phyloP scores from a whole-genome alignment of 2,797 vertebrate species.

The Harpagifer antarcticus region DNA sequence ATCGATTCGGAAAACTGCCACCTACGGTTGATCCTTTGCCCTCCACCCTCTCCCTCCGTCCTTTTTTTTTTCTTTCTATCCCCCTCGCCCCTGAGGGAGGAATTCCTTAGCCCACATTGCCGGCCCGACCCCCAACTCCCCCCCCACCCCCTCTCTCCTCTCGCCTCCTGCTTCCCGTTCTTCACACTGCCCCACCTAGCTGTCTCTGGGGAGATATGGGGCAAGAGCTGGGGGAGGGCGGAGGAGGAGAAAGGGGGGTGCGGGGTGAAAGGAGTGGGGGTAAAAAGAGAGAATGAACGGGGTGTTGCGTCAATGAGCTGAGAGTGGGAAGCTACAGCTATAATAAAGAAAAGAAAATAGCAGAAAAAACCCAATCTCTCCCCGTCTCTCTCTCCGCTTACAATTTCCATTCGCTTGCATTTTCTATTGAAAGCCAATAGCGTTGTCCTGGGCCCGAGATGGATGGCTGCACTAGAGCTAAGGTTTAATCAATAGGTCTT shows the following conservation, averaged over 20 bases:
- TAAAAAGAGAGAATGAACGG: neutral
- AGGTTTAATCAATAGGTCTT: constrained; percentile 92
- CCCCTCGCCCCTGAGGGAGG: constrained; percentile 65
- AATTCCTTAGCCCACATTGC: constrained; percentile 76
- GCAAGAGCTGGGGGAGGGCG: constrained; percentile 47
- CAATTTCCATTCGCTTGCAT: constrained; percentile 91
- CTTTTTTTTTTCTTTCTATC: constrained; percentile 40
- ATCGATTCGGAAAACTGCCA: constrained; percentile 79
- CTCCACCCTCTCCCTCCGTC: constrained; percentile 61
- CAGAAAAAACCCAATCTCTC: constrained; percentile 62
- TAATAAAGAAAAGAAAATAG: constrained; percentile 62
- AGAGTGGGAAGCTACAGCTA: constrained; percentile 69
- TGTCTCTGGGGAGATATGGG: constrained; percentile 70
- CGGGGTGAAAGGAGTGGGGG: constrained; percentile 18
- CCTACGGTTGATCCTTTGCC: constrained; percentile 75
- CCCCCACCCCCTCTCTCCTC: constrained; percentile 13
- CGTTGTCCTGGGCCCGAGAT: constrained; percentile 84
- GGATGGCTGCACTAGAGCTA: constrained; percentile 89
- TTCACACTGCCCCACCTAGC: constrained; percentile 66
- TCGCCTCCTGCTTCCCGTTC: constrained; percentile 40
- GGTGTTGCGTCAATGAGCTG: constrained; percentile 65
- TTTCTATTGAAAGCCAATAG: constrained; percentile 91
- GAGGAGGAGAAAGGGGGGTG: neutral
- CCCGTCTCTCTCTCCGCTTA: constrained; percentile 75
- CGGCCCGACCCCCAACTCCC: neutral